Evolutionary conservation across 2,888 invertebrate genomes (phyloP).

Genomic region (Nomada hirtipes): DNA sequence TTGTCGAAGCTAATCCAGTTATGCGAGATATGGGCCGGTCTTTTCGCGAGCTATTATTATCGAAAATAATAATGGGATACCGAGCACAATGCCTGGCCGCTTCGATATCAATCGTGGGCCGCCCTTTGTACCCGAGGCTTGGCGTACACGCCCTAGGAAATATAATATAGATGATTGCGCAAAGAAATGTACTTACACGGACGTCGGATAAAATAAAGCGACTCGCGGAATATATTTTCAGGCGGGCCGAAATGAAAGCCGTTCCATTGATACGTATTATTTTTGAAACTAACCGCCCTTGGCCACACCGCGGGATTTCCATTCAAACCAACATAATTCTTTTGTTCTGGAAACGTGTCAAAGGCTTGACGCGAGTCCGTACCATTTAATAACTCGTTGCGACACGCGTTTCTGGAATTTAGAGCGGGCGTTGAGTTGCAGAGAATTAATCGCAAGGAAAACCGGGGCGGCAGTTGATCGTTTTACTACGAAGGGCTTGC

Average conservation of each 20-base stretch:
- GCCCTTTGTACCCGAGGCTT: conserved; percentile 2
- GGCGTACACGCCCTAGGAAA: too few relatives aligned
- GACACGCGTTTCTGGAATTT: not conserved
- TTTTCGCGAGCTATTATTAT: conserved; percentile 53
- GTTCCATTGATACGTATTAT: too few relatives aligned
- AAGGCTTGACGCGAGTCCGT: not conserved
- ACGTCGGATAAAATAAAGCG: too few relatives aligned
- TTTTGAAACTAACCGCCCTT: too few relatives aligned
- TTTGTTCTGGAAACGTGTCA: not conserved
- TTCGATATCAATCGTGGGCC: conserved; percentile 25
- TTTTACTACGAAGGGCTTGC: conserved; percentile 5
- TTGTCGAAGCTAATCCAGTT: conserved; percentile 63
- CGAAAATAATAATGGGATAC: conserved; percentile 48
- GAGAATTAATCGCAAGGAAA: conserved; percentile 27
- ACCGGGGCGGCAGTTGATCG: conserved; percentile 28
- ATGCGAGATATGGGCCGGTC: conserved; percentile 49
- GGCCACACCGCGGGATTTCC: not conserved
- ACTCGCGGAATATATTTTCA: too few relatives aligned
- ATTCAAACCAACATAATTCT: not conserved
- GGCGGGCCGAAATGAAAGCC: too few relatives aligned
- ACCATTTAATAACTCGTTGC: conserved; percentile 4
- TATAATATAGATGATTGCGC: too few relatives aligned
- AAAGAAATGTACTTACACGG: too few relatives aligned
- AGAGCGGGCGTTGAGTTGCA: not conserved
- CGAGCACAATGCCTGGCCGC: not conserved